Percentiles rank a stretch among this genome's conserved stretches.
Evolutionary conservation across 2,797 vertebrate genomes (phyloP).

Genomic region (Calcarius lapponicus): DNA sequence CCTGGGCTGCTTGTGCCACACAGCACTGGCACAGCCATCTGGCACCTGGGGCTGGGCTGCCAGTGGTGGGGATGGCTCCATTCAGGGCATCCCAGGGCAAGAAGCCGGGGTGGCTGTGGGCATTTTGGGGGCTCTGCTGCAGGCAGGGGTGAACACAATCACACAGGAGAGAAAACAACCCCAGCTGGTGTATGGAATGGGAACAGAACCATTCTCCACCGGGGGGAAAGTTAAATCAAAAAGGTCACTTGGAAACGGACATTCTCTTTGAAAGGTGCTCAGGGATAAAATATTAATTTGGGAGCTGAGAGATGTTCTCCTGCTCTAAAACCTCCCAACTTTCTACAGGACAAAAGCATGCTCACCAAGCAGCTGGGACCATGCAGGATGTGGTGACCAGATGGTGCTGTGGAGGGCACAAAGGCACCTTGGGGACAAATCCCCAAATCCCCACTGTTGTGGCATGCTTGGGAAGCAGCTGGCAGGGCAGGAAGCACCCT

Average conservation of each 20-base stretch:
- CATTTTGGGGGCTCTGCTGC: background rate
- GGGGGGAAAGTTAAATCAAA: background rate
- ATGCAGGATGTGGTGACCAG: background rate
- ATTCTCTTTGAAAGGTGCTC: background rate
- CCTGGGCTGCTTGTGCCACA: rapidly evolving
- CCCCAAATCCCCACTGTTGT: background rate
- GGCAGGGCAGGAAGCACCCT: background rate
- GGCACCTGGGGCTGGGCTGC: background rate
- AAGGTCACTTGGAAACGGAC: background rate
- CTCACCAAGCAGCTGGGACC: rapidly evolving
- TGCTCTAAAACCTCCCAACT: background rate
- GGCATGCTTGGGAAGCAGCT: background rate
- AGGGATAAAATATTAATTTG: background rate
- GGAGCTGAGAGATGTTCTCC: background rate
- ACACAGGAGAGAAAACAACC: background rate
- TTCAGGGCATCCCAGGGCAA: rapidly evolving
- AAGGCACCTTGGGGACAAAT: background rate
- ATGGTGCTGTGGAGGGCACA: rapidly evolving
- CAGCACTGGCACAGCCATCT: rapidly evolving
- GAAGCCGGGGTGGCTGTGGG: rapidly evolving
- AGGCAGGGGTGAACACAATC: rapidly evolving
- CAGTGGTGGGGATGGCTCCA: background rate
- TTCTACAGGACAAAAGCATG: background rate
- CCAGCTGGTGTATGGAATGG: rapidly evolving
- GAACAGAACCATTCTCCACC: background rate